Base-by-base conservation (phyloP, 1,140 invertebrate species). In the Drosophila melanica region DNA sequence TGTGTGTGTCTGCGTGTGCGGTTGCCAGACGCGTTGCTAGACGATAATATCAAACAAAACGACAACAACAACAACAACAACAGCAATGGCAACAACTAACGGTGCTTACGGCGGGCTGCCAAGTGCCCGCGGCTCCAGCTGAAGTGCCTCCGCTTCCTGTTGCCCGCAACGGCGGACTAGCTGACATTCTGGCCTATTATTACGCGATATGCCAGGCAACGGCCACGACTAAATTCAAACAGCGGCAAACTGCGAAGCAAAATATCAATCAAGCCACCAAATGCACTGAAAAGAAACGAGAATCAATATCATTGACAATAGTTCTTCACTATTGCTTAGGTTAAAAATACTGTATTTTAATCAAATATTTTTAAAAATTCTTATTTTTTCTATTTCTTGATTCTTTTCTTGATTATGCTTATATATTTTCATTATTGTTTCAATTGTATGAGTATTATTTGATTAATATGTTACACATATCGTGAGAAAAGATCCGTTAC, bases 1-100 rank as follows among this genome's bases (percentile, higher is more conserved):
- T 12, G 10, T 9, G 20, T 27, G 14, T 12, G 10, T 9, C 16
- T 44, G 39, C 23, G 58, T 69, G 65, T 42, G 54, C 35, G 77
- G 44, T 51, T 71, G 79, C 73, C 79, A 87, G 79, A 87, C 82
- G 62, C 79, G 84, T 79, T 77, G 73, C 84, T 89, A 87, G 84
- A 87, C 84, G 84, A 89, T 84, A 75, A 79, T 87, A 89, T 87
- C 84, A 79, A 82, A 75, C 79, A 87, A 77, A 89, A 82, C 76
- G 62, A 65, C 60, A 73, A 62, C 65, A 72, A 62, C 60, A 73
- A 62, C 65, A 72, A 62, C 58, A 41, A 42, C 30, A 47, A 48
- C 41, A 58, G 55, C 41, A 41, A 37, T 4, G 23, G 27, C 11
- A 1, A 16, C 51, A 37, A 30, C 30, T 33, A 37, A 42, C 45